A percentile compares a stretch with the other conserved stretches of the same genome.
Conservation (phyloP, 2,113 vertebrate species). For the Neodontobutis hainanensis region DNA sequence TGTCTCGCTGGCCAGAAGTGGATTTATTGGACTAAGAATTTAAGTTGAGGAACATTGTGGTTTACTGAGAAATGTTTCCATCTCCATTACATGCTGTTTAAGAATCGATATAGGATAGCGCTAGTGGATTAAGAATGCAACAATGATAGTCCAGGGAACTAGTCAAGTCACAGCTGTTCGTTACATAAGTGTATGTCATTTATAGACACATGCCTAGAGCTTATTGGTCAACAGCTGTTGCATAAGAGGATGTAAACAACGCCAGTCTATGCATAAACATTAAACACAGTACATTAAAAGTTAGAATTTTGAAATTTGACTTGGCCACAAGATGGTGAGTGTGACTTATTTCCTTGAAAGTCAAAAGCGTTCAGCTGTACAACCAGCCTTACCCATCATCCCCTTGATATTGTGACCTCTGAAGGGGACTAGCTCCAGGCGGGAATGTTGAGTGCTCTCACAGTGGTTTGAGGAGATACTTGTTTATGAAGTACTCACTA, state of each 20-base stretch:
- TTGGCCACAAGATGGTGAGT: constrained; percentile 41
- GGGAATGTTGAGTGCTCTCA: constrained; percentile 1
- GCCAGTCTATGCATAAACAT: not conserved
- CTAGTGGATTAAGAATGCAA: constrained; percentile 3
- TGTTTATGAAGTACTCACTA: not conserved
- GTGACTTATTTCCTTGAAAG: constrained; percentile 40
- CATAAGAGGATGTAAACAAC: constrained; percentile 34
- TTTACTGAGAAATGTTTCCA: constrained; percentile 4
- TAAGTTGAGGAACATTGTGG: constrained; percentile 1
- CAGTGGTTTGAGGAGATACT: constrained; percentile 8
- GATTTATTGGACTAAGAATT: constrained; percentile 11
- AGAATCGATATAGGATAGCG: constrained; percentile 3
- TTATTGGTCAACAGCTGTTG: constrained; percentile 34
- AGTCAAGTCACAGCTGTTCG: constrained; percentile 21
- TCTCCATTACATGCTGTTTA: constrained; percentile 5
- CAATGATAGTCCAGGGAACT: constrained; percentile 16
- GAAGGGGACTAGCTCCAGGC: not conserved
- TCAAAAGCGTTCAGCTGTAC: constrained; percentile 20
- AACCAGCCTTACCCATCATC: constrained; percentile 18
- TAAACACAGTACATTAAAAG: not conserved
- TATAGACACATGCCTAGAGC: constrained; percentile 58
- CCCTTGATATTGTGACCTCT: not conserved
- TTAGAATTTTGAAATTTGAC: not conserved
- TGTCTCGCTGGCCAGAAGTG: constrained; percentile 5
- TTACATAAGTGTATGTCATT: constrained; percentile 66